Percentiles rank a stretch among this genome's conserved stretches.
Conservation (phyloP, 2,888 invertebrate genomes). For the Cyrtodaria siliqua region DNA sequence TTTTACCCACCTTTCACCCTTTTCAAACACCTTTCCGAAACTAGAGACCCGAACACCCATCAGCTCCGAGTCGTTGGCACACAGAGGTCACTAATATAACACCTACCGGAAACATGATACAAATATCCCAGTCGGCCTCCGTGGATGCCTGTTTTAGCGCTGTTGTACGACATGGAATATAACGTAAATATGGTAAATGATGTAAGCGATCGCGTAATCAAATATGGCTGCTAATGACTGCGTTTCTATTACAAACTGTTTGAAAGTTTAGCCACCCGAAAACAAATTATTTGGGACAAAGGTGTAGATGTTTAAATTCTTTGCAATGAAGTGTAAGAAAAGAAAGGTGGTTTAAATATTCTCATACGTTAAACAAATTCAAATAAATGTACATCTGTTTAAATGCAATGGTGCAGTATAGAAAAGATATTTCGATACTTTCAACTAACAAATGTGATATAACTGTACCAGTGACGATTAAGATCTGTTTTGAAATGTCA, state of each 20-base stretch:
- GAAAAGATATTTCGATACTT: no score
- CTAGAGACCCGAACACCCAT: constrained; percentile 5
- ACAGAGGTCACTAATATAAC: no score
- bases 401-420: no score
- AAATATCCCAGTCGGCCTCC: no score
- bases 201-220: constrained; percentile 37
- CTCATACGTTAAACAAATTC: not conserved
- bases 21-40: constrained; percentile 6
- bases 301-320: not conserved
- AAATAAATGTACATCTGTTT: no score
- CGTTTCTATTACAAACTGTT: constrained; percentile 1
- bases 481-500: no score
- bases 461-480: no score
- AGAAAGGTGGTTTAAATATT: not conserved
- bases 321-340: not conserved
- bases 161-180: not conserved
- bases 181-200: constrained; percentile 3
- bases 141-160: no score
- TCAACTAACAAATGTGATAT: no score
- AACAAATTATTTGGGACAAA: no score
- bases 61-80: not conserved
- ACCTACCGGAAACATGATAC: no score
- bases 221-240: constrained; percentile 26
- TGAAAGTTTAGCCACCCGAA: constrained; percentile 24
- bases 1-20: constrained; percentile 5